Evolutionary conservation across 2,113 vertebrate genomes (phyloP).

Genomic region (Sinocyclocheilus rhinocerous): DNA sequence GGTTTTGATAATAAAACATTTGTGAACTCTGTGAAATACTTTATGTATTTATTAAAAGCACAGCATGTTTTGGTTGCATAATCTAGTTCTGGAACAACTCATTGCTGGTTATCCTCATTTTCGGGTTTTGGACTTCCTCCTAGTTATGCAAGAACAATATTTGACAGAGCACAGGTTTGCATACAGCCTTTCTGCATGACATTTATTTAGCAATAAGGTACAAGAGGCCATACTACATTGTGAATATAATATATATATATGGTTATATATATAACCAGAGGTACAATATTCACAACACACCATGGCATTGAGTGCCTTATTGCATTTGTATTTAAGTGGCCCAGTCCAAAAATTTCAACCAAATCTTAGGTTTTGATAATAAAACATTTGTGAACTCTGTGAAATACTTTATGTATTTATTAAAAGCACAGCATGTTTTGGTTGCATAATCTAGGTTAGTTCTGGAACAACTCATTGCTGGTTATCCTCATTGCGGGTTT

Average conservation of each 20-base stretch:
- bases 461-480: conserved; percentile 19
- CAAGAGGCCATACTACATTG: not conserved
- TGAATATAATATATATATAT: not conserved
- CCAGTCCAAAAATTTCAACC: not conserved
- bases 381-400: conserved; percentile 26
- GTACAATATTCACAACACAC: too few relatives aligned
- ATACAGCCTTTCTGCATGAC: not conserved
- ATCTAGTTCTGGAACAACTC: conserved; percentile 25
- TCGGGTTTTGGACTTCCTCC: conserved; percentile 34
- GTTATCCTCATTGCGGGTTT: conserved; percentile 32
- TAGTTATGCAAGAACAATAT: conserved; percentile 4
- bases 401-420: conserved; percentile 10
- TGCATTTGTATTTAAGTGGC: too few relatives aligned
- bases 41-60: conserved; percentile 21
- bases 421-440: conserved; percentile 26
- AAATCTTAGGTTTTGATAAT: conserved; percentile 9
- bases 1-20: conserved; percentile 27
- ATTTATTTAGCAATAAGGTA: conserved; percentile 3
- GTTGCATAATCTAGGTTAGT: conserved; percentile 48
- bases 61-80: conserved; percentile 45
- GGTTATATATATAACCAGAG: too few relatives aligned
- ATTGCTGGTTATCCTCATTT: conserved; percentile 24
- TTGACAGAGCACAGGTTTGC: conserved; percentile 12
- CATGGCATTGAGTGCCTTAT: too few relatives aligned
- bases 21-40: not conserved